These are phyloP conservation scores for Cotesia congregata DNA, from an alignment of 2,888 invertebrate species.

Conservation along the genomic window DNA sequence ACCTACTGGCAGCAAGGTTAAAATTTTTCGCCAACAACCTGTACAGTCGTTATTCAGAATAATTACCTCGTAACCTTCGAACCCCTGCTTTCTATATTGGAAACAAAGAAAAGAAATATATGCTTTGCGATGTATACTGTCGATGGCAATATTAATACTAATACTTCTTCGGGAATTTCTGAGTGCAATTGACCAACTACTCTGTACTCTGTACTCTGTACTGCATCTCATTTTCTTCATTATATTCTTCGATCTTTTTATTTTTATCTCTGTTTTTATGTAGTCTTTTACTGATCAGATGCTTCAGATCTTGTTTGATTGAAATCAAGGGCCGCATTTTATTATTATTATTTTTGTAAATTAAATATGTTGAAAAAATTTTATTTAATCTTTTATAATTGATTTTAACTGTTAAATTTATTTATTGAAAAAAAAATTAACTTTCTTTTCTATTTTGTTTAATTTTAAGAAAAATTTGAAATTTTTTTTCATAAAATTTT, in stretches of 20 bases:
- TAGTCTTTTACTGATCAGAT: conserved; percentile 6
- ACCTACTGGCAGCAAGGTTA: not conserved
- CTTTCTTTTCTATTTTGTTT: no score
- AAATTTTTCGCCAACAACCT: conserved; percentile 39
- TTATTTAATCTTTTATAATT: no score
- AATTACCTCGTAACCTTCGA: conserved; percentile 58
- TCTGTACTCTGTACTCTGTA: conserved; percentile 39
- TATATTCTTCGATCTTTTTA: not conserved
- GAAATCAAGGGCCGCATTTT: not conserved
- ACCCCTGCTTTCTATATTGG: conserved; percentile 52
- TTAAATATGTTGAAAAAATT: not conserved
- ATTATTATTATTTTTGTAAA: no score
- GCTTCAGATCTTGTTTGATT: conserved; percentile 2
- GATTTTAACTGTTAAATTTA: not conserved
- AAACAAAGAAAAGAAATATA: conserved; percentile 48
- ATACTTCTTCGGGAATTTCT: conserved; percentile 45
- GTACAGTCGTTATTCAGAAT: conserved; percentile 57
- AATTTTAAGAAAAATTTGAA: no score
- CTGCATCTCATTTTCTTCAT: conserved; percentile 26
- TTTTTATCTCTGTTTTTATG: conserved; percentile 12
- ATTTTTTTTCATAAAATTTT: no score
- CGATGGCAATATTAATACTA: not conserved
- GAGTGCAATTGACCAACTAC: conserved; percentile 42
- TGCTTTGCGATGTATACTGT: conserved; percentile 14
- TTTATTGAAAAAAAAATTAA: not conserved